Conservation (phyloP, 92 coral and sea anemone genomes). For the Galaxea fascicularis region DNA sequence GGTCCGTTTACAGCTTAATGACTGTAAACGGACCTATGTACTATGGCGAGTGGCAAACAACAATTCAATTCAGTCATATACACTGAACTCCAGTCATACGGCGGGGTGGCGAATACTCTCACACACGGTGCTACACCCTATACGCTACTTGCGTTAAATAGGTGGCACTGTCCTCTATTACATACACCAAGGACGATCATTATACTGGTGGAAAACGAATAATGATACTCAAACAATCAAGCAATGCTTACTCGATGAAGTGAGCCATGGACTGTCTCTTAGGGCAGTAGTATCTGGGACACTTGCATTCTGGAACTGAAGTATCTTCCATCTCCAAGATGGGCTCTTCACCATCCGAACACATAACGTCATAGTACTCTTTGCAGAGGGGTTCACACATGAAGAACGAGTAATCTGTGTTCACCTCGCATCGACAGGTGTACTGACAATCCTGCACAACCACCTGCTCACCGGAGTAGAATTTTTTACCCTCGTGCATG, state of each 20-base stretch:
- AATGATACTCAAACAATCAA: no score
- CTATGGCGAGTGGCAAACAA: no score
- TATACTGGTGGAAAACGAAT: no score
- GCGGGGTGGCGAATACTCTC: no score
- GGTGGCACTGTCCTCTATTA: no score
- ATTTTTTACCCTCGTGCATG: slow-evolving; percentile 18
- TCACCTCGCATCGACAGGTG: slow-evolving; percentile 15
- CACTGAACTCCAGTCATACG: no score
- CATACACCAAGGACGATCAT: no score
- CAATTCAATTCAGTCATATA: no score
- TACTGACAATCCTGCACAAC: slow-evolving; percentile 34
- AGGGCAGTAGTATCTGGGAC: slow-evolving; percentile 41
- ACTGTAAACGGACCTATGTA: no score
- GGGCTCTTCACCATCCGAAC: slow-evolving; percentile 37
- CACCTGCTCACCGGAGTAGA: slow-evolving; percentile 1
- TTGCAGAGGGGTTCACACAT: slow-evolving; percentile 46
- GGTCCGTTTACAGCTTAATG: no score
- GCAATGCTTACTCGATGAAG: slow-evolving; percentile 24
- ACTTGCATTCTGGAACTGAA: slow-evolving; percentile 33
- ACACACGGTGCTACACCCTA: no score
- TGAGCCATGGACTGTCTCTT: slow-evolving; percentile 22
- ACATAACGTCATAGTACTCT: slow-evolving; percentile 7
- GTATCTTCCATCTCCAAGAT: slow-evolving; percentile 24
- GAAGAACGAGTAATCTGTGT: slow-evolving; percentile 20
- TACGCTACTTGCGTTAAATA: no score